These are phyloP conservation scores for Nephila pilipes DNA, from an alignment of 1,140 invertebrate species.

Conservation along the genomic window DNA sequence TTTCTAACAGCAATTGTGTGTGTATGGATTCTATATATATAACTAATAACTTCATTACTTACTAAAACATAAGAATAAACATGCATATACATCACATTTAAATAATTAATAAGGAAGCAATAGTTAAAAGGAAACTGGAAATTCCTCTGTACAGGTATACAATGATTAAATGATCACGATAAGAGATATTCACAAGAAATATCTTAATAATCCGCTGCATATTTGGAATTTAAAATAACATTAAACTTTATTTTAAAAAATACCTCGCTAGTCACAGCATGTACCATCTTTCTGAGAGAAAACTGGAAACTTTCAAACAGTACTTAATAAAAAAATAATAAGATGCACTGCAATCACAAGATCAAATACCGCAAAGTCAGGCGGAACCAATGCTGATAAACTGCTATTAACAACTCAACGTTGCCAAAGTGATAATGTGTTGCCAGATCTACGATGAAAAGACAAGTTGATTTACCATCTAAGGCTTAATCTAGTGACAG, in stretches of 20 bases:
- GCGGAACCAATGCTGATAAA: not conserved
- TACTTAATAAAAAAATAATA: no score
- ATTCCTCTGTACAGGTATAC: constrained; percentile 3
- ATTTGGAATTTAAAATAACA: not conserved
- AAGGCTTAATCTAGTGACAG: no score
- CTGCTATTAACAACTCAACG: not conserved
- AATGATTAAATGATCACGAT: not conserved
- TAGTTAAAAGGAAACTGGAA: not conserved
- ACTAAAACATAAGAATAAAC: no score
- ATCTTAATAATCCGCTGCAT: not conserved
- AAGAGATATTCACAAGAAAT: not conserved
- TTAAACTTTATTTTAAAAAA: not conserved
- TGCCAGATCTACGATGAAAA: not conserved
- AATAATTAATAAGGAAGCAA: no score
- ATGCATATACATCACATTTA: no score
- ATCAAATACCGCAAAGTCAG: not conserved
- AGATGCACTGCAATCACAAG: not conserved
- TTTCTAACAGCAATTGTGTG: no score
- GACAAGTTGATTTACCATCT: no score
- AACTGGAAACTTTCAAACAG: not conserved
- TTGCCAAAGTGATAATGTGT: not conserved
- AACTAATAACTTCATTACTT: no score
- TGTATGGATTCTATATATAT: no score
- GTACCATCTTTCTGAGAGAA: not conserved
- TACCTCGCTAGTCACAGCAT: not conserved